Evolutionary conservation across 1,140 invertebrate genomes (phyloP).

Genomic region (Thaumatotibia leucotreta): DNA sequence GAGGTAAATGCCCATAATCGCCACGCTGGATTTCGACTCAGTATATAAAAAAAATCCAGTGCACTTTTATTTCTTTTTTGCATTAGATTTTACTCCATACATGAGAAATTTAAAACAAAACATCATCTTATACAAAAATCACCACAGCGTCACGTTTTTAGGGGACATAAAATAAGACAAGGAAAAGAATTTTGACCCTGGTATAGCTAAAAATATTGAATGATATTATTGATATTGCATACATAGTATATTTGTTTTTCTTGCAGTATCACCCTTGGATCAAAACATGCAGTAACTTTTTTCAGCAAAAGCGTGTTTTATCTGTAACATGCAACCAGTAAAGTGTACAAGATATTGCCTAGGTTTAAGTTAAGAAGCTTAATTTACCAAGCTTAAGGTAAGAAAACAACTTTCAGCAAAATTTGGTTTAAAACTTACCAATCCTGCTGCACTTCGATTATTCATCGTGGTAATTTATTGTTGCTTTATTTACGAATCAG

Average conservation of each 20-base stretch:
- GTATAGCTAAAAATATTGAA: too few relatives aligned
- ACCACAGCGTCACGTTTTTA: too few relatives aligned
- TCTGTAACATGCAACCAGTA: neutral
- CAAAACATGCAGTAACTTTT: neutral
- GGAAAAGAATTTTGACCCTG: neutral
- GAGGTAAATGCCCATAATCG: too few relatives aligned
- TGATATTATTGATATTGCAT: neutral
- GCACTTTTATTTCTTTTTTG: too few relatives aligned
- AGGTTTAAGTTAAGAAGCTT: neutral
- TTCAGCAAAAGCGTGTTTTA: neutral
- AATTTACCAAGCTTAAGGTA: neutral
- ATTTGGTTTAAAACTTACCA: slow-evolving; percentile 35
- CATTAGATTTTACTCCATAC: too few relatives aligned
- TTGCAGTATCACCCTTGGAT: neutral
- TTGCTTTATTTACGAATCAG: neutral
- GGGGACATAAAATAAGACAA: too few relatives aligned
- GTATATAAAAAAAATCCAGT: too few relatives aligned
- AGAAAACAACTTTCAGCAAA: neutral
- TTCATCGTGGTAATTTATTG: slow-evolving; percentile 30
- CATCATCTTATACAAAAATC: too few relatives aligned
- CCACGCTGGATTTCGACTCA: too few relatives aligned
- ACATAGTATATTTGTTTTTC: neutral
- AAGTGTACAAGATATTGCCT: too few relatives aligned
- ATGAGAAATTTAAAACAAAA: too few relatives aligned
- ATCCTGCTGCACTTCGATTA: slow-evolving; percentile 45